Conservation (phyloP, 2,113 vertebrate species). For the Oryzias woworae region DNA sequence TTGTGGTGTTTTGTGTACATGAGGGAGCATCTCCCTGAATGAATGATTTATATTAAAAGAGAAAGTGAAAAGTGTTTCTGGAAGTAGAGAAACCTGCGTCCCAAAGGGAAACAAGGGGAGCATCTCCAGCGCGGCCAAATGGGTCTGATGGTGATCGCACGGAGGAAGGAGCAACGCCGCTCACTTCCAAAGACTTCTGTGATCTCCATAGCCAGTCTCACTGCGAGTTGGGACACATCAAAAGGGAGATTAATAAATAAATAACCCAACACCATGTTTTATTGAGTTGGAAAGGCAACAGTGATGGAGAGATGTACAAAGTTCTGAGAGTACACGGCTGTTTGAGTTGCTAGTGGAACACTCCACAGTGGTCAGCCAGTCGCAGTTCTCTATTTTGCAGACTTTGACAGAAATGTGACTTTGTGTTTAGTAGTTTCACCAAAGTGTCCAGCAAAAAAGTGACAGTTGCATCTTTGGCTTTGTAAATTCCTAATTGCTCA, state of each 20-base stretch:
- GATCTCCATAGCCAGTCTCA: slow-evolving; percentile 55
- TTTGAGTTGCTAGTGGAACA: slow-evolving; percentile 37
- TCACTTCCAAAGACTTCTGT: slow-evolving; percentile 45
- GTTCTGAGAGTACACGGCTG: slow-evolving; percentile 55
- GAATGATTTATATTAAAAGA: slow-evolving; percentile 74
- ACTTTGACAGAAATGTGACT: neutral
- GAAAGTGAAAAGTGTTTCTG: slow-evolving; percentile 61
- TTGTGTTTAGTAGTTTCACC: too few relatives aligned
- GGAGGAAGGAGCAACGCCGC: slow-evolving; percentile 50
- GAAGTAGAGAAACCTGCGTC: slow-evolving; percentile 35
- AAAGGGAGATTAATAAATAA: slow-evolving; percentile 75
- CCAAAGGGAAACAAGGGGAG: slow-evolving; percentile 50
- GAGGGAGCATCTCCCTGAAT: slow-evolving; percentile 66
- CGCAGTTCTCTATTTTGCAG: slow-evolving; percentile 5
- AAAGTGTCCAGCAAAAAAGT: too few relatives aligned
- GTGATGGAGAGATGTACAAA: slow-evolving; percentile 39
- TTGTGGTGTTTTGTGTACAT: slow-evolving; percentile 73
- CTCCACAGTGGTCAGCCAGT: slow-evolving; percentile 29
- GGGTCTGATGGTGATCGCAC: slow-evolving; percentile 60
- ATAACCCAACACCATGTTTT: slow-evolving; percentile 76
- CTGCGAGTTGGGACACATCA: slow-evolving; percentile 63
- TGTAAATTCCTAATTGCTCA: too few relatives aligned
- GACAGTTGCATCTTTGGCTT: too few relatives aligned
- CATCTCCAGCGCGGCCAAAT: slow-evolving; percentile 66
- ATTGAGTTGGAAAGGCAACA: slow-evolving; percentile 64